These are phyloP conservation scores for Lepetodrilus schrolli DNA, from an alignment of 2,888 invertebrate species.

Conservation along the genomic window DNA sequence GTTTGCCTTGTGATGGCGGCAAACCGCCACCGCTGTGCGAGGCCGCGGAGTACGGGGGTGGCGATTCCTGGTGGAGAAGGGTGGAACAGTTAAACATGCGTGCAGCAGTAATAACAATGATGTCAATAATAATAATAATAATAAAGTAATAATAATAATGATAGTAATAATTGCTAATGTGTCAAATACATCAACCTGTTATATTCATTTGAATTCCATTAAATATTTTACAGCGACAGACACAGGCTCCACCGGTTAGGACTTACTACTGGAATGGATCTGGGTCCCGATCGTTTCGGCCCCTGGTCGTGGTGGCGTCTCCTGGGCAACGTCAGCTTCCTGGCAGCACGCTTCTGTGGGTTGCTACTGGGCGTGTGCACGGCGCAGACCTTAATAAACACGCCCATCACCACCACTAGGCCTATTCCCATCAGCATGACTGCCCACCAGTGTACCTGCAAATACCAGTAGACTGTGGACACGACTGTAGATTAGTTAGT, in stretches of 20 bases:
- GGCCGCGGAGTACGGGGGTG: conserved; percentile 50
- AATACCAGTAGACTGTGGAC: no score
- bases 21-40: conserved; percentile 41
- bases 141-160: no score
- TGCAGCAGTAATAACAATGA: no score
- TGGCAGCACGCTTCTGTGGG: conserved; percentile 96
- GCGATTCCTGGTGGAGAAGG: conserved; percentile 52
- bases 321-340: conserved; percentile 84
- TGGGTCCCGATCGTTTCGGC: conserved; percentile 23
- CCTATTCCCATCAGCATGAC: conserved; percentile 93
- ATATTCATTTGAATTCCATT: no score
- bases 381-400: conserved; percentile 99
- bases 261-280: neutral
- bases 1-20: conserved; percentile 33
- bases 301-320: conserved; percentile 48
- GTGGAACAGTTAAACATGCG: no score
- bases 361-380: conserved; percentile 99
- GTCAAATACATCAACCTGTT: no score
- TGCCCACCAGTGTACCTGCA: conserved; percentile 74
- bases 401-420: conserved; percentile 95
- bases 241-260: no score
- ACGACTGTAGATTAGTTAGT: no score
- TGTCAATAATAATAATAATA: no score
- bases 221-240: no score
- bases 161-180: no score